Evolutionary conservation across 2,113 vertebrate genomes (phyloP).

Genomic region (Rhinichthys klamathensis): DNA sequence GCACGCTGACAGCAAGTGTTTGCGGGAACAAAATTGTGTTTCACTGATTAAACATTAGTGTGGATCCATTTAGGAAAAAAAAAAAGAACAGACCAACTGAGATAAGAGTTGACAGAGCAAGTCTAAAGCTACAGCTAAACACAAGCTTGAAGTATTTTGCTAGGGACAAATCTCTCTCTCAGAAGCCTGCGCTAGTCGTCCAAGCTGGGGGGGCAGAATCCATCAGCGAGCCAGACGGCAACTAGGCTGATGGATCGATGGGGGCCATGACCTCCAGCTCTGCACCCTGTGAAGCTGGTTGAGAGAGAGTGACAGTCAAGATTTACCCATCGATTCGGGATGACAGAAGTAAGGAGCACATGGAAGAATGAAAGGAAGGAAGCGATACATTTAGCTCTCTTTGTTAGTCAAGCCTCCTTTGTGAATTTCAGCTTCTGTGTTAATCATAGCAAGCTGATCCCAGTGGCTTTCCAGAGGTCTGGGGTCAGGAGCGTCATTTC

Average conservation of each 20-base stretch:
- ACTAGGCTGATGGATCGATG: slow-evolving; percentile 58
- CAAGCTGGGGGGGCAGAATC: slow-evolving; percentile 48
- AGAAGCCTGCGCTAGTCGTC: slow-evolving; percentile 13
- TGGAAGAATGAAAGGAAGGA: slow-evolving; percentile 25
- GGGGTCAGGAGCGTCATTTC: slow-evolving; percentile 53
- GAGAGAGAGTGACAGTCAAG: slow-evolving; percentile 56
- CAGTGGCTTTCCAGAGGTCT: slow-evolving; percentile 25
- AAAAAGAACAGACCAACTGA: background rate
- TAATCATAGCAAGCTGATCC: slow-evolving; percentile 58
- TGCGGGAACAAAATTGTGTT: background rate
- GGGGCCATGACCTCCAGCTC: slow-evolving; percentile 56
- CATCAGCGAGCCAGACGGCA: slow-evolving; percentile 59
- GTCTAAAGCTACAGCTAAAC: slow-evolving; percentile 10
- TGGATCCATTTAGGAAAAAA: background rate
- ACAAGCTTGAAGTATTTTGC: slow-evolving; percentile 4
- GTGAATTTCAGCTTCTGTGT: slow-evolving; percentile 47
- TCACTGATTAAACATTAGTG: background rate
- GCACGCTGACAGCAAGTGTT: background rate
- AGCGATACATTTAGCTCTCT: background rate
- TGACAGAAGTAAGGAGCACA: slow-evolving; percentile 33
- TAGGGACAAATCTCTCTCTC: slow-evolving; percentile 38
- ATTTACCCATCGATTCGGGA: slow-evolving; percentile 59
- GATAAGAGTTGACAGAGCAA: background rate
- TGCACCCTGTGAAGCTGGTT: slow-evolving; percentile 38
- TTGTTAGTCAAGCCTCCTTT: slow-evolving; percentile 17